These are phyloP conservation scores for Heliconius ismenius DNA, from an alignment of 2,888 invertebrate genomes.

Conservation along the genomic window DNA sequence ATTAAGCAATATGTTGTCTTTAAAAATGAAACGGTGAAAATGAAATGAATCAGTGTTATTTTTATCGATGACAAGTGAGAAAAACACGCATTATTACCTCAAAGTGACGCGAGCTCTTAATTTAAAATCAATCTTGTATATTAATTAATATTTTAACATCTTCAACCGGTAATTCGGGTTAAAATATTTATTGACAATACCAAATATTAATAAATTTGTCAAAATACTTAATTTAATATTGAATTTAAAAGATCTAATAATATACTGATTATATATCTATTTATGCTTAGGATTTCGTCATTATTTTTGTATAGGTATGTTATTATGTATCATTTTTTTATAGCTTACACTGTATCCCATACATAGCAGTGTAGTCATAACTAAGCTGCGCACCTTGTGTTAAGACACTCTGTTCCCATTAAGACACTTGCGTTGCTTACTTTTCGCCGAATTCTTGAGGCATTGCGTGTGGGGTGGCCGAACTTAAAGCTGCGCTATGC, in stretches of 20 bases:
- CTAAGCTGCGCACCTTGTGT: too few relatives aligned
- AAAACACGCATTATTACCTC: neutral
- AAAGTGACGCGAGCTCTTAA: constrained; percentile 13
- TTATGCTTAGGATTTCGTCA: too few relatives aligned
- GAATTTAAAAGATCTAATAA: neutral
- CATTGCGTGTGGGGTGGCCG: too few relatives aligned
- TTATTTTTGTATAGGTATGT: too few relatives aligned
- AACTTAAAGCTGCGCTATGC: too few relatives aligned
- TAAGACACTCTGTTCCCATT: too few relatives aligned
- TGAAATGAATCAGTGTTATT: constrained; percentile 5
- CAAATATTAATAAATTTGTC: neutral
- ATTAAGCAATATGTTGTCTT: neutral
- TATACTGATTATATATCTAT: too few relatives aligned
- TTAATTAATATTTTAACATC: constrained; percentile 30
- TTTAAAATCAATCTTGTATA: constrained; percentile 29
- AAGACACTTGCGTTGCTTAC: too few relatives aligned
- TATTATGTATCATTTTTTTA: too few relatives aligned
- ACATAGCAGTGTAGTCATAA: too few relatives aligned
- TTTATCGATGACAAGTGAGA: neutral
- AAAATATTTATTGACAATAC: neutral
- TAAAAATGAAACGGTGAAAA: neutral
- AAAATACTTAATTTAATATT: neutral
- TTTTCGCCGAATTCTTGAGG: too few relatives aligned
- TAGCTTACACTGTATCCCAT: too few relatives aligned
- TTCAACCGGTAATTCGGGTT: constrained; percentile 33